Percentiles rank a stretch among this genome's conserved stretches.
Conservation (phyloP, 2,888 invertebrate genomes). For the Calliscelio sp. region DNA sequence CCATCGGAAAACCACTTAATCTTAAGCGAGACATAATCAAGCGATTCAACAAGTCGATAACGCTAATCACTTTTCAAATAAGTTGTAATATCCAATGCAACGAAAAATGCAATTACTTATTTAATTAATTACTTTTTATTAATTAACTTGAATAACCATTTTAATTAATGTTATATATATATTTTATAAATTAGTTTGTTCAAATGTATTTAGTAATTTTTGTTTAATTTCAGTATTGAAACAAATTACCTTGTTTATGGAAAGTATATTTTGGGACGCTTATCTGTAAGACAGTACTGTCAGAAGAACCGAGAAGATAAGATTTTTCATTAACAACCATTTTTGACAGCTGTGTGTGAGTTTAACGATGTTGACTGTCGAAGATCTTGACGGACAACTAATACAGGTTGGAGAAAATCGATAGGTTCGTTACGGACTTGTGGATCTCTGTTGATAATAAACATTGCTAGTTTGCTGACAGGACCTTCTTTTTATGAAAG, state of each 20-base stretch:
- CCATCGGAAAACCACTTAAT: not conserved
- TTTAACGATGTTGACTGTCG: conserved; percentile 28
- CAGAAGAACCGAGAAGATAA: conserved; percentile 22
- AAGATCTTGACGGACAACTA: conserved; percentile 33
- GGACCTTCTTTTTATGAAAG: conserved; percentile 16
- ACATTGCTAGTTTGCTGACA: conserved; percentile 7
- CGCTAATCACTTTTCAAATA: too few relatives aligned
- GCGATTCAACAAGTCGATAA: not conserved
- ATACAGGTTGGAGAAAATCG: conserved; percentile 31
- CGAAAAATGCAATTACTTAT: too few relatives aligned
- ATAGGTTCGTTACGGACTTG: not conserved
- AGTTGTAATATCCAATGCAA: not conserved
- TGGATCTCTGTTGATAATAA: conserved; percentile 3
- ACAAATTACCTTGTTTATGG: conserved; percentile 22
- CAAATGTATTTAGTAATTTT: not conserved
- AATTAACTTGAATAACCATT: not conserved
- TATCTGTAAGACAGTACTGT: not conserved
- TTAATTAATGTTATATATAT: not conserved
- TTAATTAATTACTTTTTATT: too few relatives aligned
- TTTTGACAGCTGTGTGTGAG: not conserved
- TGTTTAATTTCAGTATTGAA: not conserved
- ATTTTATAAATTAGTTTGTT: not conserved
- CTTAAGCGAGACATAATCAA: not conserved
- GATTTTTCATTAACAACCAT: conserved; percentile 48
- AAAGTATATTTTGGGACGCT: not conserved